Conservation (phyloP, 2,113 vertebrate genomes). For the Vicugna pacos region DNA sequence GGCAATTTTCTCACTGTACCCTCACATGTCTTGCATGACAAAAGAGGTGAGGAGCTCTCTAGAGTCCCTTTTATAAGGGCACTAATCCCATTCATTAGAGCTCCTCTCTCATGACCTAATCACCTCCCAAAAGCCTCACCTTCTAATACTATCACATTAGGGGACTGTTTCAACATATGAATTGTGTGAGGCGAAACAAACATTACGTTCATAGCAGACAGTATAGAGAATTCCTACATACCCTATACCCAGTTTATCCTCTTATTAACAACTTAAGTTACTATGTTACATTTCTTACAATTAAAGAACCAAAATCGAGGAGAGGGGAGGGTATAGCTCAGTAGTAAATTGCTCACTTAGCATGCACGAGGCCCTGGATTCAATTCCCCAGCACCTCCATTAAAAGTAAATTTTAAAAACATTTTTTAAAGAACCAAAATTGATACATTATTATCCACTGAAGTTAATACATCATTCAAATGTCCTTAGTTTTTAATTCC, state of each 20-base stretch:
- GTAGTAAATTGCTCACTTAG: too few relatives aligned
- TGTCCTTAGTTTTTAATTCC: conserved; percentile 22
- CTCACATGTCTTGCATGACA: neutral
- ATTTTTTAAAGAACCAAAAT: neutral
- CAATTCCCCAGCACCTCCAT: too few relatives aligned
- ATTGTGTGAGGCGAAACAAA: neutral
- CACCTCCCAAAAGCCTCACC: neutral
- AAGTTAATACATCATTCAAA: neutral
- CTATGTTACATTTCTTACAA: neutral
- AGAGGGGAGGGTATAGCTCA: too few relatives aligned
- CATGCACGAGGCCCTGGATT: too few relatives aligned
- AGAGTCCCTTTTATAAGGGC: neutral
- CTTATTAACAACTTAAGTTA: neutral
- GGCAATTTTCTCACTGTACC: neutral
- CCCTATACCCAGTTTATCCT: neutral
- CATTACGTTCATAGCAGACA: neutral
- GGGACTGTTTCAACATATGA: neutral
- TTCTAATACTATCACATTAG: neutral
- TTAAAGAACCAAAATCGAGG: neutral
- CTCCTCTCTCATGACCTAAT: neutral
- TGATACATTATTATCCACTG: neutral
- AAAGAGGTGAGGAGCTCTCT: neutral
- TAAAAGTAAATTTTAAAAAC: too few relatives aligned
- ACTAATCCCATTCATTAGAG: neutral
- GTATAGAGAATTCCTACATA: neutral